A percentile compares a stretch with the other conserved stretches of the same genome.
These are phyloP conservation scores for Phallusia fumigata DNA, from an alignment of 23 tunicate genomes.

Conservation along the genomic window DNA sequence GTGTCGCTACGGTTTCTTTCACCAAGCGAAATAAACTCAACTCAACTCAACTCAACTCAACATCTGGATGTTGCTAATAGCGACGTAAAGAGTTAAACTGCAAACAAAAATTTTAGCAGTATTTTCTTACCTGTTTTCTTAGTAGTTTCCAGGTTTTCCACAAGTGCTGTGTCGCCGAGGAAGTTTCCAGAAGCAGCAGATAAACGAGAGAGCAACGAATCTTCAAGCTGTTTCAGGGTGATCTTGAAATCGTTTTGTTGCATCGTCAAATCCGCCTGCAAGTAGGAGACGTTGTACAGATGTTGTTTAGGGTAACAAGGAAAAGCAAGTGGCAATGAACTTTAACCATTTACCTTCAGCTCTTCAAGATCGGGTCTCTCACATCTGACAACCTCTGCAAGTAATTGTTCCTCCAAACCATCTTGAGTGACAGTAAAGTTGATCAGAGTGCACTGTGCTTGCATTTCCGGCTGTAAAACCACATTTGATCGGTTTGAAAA, in stretches of 20 bases:
- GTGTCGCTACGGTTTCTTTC: too few relatives aligned
- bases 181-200: conserved; percentile 99
- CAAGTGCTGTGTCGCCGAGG: conserved; percentile 98
- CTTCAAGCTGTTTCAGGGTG: conserved; percentile 94
- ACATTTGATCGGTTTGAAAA: too few relatives aligned
- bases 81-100: too few relatives aligned
- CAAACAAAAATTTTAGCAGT: too few relatives aligned
- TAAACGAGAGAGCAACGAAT: conserved; percentile 85
- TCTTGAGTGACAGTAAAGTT: conserved; percentile 98
- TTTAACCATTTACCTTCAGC: conserved; percentile 47
- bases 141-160: conserved; percentile 98
- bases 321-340: too few relatives aligned
- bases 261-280: conserved; percentile 79
- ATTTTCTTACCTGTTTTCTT: conserved; percentile 90
- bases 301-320: too few relatives aligned
- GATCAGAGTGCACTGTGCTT: conserved; percentile 99
- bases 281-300: too few relatives aligned
- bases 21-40: too few relatives aligned
- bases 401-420: conserved; percentile 97
- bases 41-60: too few relatives aligned
- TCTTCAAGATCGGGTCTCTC: conserved; percentile 99
- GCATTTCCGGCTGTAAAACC: conserved; percentile 96
- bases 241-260: conserved; percentile 99
- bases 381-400: conserved; percentile 94
- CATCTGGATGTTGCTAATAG: too few relatives aligned